Evolutionary conservation across 2,113 vertebrate genomes (phyloP).

Genomic region (Pan paniscus): DNA sequence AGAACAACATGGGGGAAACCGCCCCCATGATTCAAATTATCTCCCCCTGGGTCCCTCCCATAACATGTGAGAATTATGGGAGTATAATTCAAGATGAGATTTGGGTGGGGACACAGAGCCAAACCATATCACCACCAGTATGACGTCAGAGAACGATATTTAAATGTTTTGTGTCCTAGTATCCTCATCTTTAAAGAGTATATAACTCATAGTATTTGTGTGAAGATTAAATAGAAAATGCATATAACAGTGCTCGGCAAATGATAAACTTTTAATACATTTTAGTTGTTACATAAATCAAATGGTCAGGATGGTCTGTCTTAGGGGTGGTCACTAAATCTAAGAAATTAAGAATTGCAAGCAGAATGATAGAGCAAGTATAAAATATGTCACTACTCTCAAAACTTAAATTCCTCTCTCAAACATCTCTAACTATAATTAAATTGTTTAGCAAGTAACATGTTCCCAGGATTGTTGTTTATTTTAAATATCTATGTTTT

Average conservation of each 20-base stretch:
- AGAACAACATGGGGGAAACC: too few relatives aligned
- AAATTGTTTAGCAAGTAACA: not conserved
- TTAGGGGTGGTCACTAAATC: not conserved
- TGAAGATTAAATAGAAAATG: not conserved
- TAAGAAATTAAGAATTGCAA: not conserved
- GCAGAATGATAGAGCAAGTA: not conserved
- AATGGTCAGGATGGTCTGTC: not conserved
- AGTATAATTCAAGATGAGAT: too few relatives aligned
- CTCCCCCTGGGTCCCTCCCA: too few relatives aligned
- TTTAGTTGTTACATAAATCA: not conserved
- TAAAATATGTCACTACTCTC: not conserved
- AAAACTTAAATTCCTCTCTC: not conserved
- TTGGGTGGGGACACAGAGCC: too few relatives aligned
- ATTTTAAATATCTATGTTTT: not conserved
- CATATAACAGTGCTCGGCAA: not conserved
- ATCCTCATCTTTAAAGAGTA: not conserved
- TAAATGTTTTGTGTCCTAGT: not conserved
- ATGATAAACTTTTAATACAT: not conserved
- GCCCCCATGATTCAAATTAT: too few relatives aligned
- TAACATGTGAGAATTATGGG: too few relatives aligned
- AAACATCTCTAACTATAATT: not conserved
- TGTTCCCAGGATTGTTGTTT: not conserved
- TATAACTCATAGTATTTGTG: not conserved
- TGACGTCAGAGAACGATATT: not conserved
- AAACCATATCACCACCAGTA: too few relatives aligned